phyloP scores from a whole-genome alignment of 1,140 invertebrate genomes.

The Tetragonula clypearis region DNA sequence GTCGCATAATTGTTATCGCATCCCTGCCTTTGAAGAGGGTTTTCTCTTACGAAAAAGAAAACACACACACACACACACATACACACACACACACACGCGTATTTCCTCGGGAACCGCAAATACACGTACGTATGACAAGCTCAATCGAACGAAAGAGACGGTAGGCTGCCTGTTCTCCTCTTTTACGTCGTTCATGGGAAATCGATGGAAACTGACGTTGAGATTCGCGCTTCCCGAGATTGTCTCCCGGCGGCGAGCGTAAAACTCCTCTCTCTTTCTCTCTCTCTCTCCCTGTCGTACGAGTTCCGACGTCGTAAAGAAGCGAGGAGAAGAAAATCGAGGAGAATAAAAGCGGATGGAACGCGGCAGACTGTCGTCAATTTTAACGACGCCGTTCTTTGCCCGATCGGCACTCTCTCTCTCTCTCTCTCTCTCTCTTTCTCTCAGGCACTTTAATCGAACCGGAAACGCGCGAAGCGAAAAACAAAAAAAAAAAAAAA shows the following conservation, averaged over 20 bases:
- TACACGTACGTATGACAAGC: constrained; percentile 1
- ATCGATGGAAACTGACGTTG: constrained; percentile 29
- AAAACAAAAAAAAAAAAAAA: background rate
- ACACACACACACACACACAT: background rate
- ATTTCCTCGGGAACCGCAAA: background rate
- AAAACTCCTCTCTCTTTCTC: background rate
- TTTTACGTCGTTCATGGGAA: constrained; percentile 45
- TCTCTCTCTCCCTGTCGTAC: background rate
- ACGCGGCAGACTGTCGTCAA: constrained; percentile 46
- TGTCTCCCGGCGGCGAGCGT: background rate
- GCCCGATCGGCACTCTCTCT: background rate
- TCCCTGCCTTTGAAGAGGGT: constrained; percentile 14
- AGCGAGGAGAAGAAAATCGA: constrained; percentile 25
- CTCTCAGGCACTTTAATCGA: constrained; percentile 11
- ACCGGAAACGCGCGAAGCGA: background rate
- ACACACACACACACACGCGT: too few species aligned
- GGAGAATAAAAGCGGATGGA: constrained; percentile 43
- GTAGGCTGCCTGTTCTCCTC: constrained; percentile 51
- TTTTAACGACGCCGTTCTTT: constrained; percentile 20
- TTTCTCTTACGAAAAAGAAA: background rate
- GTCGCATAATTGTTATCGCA: constrained; percentile 55
- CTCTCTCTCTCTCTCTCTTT: too few species aligned
- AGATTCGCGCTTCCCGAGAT: background rate
- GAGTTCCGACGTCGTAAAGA: background rate
- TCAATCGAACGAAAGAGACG: constrained; percentile 46